These are phyloP conservation scores for Sicus ferrugineus DNA, from an alignment of 2,888 invertebrate species.

Conservation along the genomic window DNA sequence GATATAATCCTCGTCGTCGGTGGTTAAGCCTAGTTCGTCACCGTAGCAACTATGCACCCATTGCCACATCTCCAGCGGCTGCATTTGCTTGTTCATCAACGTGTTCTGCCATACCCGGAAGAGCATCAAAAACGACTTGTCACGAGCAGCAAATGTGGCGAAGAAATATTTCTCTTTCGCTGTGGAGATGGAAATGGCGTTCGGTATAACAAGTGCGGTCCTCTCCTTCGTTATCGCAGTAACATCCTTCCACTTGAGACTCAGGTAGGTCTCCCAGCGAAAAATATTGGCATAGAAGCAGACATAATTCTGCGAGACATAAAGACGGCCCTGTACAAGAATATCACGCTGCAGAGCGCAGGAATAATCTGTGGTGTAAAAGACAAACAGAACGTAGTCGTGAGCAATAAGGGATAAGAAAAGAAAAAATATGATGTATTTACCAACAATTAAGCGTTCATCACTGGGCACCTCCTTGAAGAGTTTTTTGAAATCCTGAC, in stretches of 20 bases:
- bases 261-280: conserved; percentile 91
- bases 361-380: conserved; percentile 80
- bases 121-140: conserved; percentile 94
- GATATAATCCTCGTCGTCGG: conserved; percentile 88
- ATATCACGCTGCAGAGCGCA: conserved; percentile 97
- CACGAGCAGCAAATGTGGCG: conserved; percentile 91
- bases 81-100: conserved; percentile 87
- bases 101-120: conserved; percentile 97
- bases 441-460: conserved; percentile 92
- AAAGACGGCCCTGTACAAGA: conserved; percentile 92
- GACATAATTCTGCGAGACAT: conserved; percentile 93
- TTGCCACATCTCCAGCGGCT: conserved; percentile 85
- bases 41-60: conserved; percentile 95
- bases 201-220: conserved; percentile 93
- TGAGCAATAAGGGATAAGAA: neutral
- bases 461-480: conserved; percentile 92
- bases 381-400: neutral
- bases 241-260: conserved; percentile 88
- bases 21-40: conserved; percentile 90
- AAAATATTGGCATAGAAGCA: conserved; percentile 99
- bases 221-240: conserved; percentile 94
- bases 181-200: conserved; percentile 89
- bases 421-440: conserved; percentile 56
- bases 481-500: conserved; percentile 89
- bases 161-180: conserved; percentile 89